Evolutionary conservation across 2,888 invertebrate genomes (phyloP), one percentile per base, ranked within the genome.

Genomic region (Portevinia maculata): DNA sequence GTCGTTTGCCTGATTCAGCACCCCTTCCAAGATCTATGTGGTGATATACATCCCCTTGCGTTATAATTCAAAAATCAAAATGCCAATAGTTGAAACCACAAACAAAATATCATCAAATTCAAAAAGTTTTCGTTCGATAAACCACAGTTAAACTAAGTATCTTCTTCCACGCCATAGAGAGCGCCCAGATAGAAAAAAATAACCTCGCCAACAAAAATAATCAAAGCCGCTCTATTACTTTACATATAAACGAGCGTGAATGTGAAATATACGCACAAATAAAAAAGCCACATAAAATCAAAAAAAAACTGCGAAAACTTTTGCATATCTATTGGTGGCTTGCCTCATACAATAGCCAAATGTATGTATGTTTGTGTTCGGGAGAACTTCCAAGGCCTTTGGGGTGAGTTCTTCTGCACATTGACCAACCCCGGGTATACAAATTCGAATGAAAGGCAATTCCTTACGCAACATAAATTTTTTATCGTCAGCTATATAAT

Each of bases 381-480:
- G 41, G 32, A 57, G 41, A 50, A 46, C 24, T 67, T 71, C 50
- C 59, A 71, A 71, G 70, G 60, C 52, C 70, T 50, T 9, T 5
- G 19, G 46, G 21, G 19, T 44, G 32, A 46, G 7, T 8, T 30
- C 8, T 13, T 13, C 32, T 19, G 19, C 32, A 11, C 21, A 15
- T 15, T 6, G 8, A 19, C 34, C 24, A 48, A 57, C 32, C 50
- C 39, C 15, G 1, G 28, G 9, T 21, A 44, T 11, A 46, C 19
- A 60, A 41, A 74, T 75, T 79, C 75, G 75, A 79, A 76, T 84
- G 70, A 70, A 73, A 44, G 71, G 50, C 78, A 76, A 78, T 84
- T 83, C 55, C 78, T 84, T 83, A 74, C 83, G 83, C 83, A 83
- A 78, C 84, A 84, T 81, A 76, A 81, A 81, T 69, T 84, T 76